These are phyloP conservation scores for Myotis davidii DNA, from an alignment of 2,113 vertebrate species.

Conservation along the genomic window DNA sequence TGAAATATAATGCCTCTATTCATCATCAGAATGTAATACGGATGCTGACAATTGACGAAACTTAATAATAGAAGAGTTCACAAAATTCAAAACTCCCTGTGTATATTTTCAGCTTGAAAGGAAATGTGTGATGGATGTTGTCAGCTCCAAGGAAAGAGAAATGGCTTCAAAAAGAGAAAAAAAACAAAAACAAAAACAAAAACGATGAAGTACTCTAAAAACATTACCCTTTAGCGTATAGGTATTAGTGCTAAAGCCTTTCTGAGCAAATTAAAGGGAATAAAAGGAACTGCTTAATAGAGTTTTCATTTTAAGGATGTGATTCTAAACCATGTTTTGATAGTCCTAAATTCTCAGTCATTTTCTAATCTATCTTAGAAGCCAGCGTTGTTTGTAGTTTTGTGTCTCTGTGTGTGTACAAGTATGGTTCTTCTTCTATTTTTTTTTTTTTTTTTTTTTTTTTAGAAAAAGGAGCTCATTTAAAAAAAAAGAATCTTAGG, in stretches of 20 bases:
- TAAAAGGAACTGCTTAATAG: neutral
- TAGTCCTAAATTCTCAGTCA: neutral
- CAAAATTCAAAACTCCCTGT: constrained; percentile 66
- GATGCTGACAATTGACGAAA: constrained; percentile 81
- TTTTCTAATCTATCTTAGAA: neutral
- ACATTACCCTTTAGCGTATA: neutral
- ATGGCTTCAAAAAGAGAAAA: neutral
- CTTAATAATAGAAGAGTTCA: constrained; percentile 68
- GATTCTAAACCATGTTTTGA: neutral
- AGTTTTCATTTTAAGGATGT: neutral
- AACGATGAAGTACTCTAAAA: neutral
- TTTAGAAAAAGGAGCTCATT: too few relatives aligned
- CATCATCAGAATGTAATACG: constrained; percentile 81
- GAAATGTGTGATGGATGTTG: constrained; percentile 26
- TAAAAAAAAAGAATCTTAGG: neutral
- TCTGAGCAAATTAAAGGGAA: neutral
- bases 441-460: neutral
- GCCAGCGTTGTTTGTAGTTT: neutral
- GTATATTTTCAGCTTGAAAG: constrained; percentile 64
- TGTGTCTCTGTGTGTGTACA: accelerated
- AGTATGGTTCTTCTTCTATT: neutral
- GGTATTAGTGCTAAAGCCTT: neutral
- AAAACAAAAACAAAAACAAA: neutral
- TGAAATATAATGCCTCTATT: constrained; percentile 82
- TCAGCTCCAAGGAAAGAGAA: neutral